A percentile compares a stretch with the other conserved stretches of the same genome.
Conservation (phyloP, 1,140 invertebrate genomes). For the Euwallacea similis region DNA sequence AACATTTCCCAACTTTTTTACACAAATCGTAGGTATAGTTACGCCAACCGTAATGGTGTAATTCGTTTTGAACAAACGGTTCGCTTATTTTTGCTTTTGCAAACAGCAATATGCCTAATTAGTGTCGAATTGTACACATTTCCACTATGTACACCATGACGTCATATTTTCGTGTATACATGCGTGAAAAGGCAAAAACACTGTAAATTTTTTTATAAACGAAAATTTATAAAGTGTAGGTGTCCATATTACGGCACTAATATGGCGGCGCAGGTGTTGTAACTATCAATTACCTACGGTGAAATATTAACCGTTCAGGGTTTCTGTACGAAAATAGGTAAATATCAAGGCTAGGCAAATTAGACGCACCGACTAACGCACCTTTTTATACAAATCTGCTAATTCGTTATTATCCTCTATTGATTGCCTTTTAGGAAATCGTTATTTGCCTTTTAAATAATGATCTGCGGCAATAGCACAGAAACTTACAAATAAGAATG, state of each 20-base stretch:
- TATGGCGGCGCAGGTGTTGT: slow-evolving; percentile 1
- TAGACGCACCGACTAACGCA: slow-evolving; percentile 27
- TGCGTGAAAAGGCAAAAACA: too few relatives aligned
- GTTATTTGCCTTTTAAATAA: slow-evolving; percentile 2
- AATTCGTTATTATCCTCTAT: slow-evolving; percentile 13
- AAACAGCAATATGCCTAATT: not conserved
- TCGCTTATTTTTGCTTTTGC: slow-evolving; percentile 19
- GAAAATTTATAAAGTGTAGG: too few relatives aligned
- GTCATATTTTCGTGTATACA: too few relatives aligned
- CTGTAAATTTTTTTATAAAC: too few relatives aligned
- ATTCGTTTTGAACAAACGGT: slow-evolving; percentile 19
- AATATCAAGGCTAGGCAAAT: slow-evolving; percentile 29
- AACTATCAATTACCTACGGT: slow-evolving; percentile 10
- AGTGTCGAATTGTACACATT: too few relatives aligned
- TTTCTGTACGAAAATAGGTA: slow-evolving; percentile 25
- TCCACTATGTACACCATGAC: too few relatives aligned
- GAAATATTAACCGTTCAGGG: slow-evolving; percentile 22
- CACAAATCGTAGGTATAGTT: slow-evolving; percentile 33
- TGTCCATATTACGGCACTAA: not conserved
- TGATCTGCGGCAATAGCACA: not conserved
- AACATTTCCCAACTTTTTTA: slow-evolving; percentile 33
- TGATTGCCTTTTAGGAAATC: slow-evolving; percentile 2
- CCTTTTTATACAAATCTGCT: slow-evolving; percentile 25
- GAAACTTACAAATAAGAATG: too few relatives aligned
- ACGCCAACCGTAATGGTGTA: slow-evolving; percentile 29